Percentiles rank a stretch among this genome's conserved stretches.
Evolutionary conservation across 2,888 invertebrate genomes (phyloP).

Genomic region (Lagria hirta): DNA sequence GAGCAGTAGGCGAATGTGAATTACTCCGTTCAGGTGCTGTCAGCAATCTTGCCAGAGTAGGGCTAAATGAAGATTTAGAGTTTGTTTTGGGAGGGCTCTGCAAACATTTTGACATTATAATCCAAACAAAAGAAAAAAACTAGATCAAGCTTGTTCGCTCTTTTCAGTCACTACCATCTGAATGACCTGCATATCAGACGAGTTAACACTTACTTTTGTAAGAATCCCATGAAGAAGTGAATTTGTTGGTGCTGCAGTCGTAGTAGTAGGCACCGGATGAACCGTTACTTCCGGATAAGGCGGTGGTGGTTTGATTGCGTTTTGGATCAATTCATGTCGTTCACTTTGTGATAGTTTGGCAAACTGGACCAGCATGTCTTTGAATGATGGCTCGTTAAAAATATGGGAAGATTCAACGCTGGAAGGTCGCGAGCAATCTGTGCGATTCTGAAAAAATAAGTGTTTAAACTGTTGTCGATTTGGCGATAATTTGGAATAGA

Average conservation of each 20-base stretch:
- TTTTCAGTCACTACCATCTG: background rate
- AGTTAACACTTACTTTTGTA: conserved; percentile 74
- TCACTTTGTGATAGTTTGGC: conserved; percentile 64
- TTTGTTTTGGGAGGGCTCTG: conserved; percentile 45
- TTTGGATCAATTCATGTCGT: conserved; percentile 48
- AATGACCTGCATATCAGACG: no score
- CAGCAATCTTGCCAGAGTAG: conserved; percentile 76
- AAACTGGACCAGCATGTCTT: conserved; percentile 75
- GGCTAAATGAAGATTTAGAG: conserved; percentile 69
- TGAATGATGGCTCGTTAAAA: conserved; percentile 61
- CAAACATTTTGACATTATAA: conserved; percentile 30
- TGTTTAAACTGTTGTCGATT: no score
- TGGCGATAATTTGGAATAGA: background rate
- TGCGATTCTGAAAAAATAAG: conserved; percentile 35
- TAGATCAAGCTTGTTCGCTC: background rate
- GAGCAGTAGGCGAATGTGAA: conserved; percentile 29
- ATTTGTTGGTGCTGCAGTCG: conserved; percentile 55
- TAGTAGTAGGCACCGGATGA: conserved; percentile 63
- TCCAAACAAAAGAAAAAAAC: conserved; percentile 1
- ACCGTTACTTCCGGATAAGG: conserved; percentile 79
- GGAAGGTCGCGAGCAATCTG: conserved; percentile 55
- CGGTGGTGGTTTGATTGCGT: conserved; percentile 58
- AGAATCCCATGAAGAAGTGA: conserved; percentile 77
- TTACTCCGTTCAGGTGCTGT: conserved; percentile 61
- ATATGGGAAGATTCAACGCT: conserved; percentile 59